Conservation (phyloP, 2,113 vertebrate genomes). For the Todiramphus chloris region DNA sequence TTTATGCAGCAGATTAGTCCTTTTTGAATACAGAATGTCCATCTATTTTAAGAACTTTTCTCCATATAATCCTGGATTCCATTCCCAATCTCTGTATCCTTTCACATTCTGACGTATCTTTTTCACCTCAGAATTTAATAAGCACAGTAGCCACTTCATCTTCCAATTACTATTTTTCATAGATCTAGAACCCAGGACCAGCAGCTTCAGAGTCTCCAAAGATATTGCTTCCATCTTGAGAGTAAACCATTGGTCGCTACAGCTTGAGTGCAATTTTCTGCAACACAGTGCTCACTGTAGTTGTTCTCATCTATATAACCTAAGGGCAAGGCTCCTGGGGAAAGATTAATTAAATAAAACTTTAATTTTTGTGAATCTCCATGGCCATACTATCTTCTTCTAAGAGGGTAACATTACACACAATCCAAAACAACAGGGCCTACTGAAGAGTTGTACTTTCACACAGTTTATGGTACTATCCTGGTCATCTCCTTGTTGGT, state of each 20-base stretch:
- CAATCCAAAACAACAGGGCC: background rate
- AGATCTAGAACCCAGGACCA: background rate
- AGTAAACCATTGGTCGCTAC: background rate
- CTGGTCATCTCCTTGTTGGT: background rate
- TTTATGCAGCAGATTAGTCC: background rate
- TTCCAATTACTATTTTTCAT: background rate
- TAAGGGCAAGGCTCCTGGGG: background rate
- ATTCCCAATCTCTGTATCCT: background rate
- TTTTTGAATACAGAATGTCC: background rate
- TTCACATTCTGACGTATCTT: background rate
- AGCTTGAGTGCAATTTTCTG: background rate
- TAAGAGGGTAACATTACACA: background rate
- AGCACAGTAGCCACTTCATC: background rate
- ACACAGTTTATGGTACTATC: background rate
- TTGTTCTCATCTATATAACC: background rate
- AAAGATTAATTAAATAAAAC: background rate
- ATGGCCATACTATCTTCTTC: background rate
- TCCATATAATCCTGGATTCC: background rate
- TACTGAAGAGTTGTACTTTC: background rate
- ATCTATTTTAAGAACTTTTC: background rate
- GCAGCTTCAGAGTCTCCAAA: background rate
- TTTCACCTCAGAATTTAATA: background rate
- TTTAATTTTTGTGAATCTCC: background rate
- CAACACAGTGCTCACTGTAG: background rate
- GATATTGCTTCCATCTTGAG: background rate